These are phyloP conservation scores for Galemys pyrenaicus DNA, from an alignment of 2,113 vertebrate genomes.

Conservation along the genomic window DNA sequence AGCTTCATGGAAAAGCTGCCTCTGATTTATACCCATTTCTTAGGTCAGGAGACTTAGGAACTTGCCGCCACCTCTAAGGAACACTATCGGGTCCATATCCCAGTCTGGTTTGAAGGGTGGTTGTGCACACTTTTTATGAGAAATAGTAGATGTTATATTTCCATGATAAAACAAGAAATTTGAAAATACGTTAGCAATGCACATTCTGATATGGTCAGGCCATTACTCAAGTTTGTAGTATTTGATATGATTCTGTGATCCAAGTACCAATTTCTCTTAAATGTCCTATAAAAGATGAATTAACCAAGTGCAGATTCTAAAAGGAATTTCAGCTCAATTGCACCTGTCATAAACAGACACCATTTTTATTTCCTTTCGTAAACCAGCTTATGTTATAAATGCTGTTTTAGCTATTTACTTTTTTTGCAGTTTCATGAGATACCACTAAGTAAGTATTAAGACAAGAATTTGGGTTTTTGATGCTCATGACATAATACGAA, in stretches of 20 bases:
- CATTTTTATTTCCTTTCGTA: neutral
- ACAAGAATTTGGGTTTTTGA: neutral
- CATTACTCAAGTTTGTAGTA: neutral
- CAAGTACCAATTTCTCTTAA: neutral
- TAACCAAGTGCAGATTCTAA: neutral
- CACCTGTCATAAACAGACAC: neutral
- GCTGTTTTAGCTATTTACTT: neutral
- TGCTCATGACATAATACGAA: neutral
- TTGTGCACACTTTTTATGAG: neutral
- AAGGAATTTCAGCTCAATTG: slow-evolving; percentile 40
- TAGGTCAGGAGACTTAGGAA: neutral
- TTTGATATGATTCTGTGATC: neutral
- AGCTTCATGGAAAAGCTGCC: neutral
- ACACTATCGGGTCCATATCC: no score
- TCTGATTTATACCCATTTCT: neutral
- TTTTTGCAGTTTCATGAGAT: slow-evolving; percentile 17
- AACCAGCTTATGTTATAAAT: neutral
- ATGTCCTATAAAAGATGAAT: neutral
- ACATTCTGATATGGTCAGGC: neutral
- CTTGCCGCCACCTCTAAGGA: neutral
- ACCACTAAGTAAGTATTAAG: neutral
- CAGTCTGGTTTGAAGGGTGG: neutral
- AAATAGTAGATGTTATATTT: neutral
- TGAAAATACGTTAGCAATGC: neutral
- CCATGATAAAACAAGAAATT: neutral